A percentile compares a stretch with the other conserved stretches of the same genome.
Conservation (phyloP, 1,140 invertebrate genomes). For the Periplaneta americana region DNA sequence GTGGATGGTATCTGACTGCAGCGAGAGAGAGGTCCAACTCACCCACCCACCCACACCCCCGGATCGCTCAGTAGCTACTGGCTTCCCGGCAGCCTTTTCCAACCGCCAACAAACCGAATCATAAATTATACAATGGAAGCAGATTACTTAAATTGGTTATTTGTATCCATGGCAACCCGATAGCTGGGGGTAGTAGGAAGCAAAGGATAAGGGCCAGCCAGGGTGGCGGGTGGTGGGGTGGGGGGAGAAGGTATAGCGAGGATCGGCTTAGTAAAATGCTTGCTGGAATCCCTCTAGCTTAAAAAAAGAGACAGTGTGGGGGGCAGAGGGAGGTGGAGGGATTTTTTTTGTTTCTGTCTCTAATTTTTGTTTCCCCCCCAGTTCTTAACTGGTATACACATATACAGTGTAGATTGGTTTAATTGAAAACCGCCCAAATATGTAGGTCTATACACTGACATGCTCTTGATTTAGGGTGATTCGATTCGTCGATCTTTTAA, state of each 20-base stretch:
- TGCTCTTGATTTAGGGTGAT: not conserved
- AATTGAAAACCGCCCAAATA: not conserved
- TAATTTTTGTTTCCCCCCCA: not conserved
- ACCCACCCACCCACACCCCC: not conserved
- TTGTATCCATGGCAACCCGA: constrained; percentile 14
- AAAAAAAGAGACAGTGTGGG: not conserved
- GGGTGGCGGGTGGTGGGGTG: not conserved
- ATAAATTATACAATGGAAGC: constrained; percentile 14
- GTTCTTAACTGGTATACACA: not conserved
- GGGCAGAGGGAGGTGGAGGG: not conserved
- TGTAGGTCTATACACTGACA: not conserved
- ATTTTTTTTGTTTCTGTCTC: not conserved
- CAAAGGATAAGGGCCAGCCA: constrained; percentile 3
- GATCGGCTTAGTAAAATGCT: not conserved
- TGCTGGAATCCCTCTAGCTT: not conserved
- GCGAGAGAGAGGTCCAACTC: not conserved
- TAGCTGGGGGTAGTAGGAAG: constrained; percentile 5
- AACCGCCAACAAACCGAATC: constrained; percentile 1
- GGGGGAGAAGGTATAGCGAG: not conserved
- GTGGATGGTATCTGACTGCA: not conserved
- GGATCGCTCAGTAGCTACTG: not conserved
- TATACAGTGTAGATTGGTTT: not conserved
- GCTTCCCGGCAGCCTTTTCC: not conserved
- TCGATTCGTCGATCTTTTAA: not conserved
- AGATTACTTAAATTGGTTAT: constrained; percentile 18